Evolutionary conservation across 2,888 invertebrate genomes (phyloP).

Genomic region (Tetropium fuscum): DNA sequence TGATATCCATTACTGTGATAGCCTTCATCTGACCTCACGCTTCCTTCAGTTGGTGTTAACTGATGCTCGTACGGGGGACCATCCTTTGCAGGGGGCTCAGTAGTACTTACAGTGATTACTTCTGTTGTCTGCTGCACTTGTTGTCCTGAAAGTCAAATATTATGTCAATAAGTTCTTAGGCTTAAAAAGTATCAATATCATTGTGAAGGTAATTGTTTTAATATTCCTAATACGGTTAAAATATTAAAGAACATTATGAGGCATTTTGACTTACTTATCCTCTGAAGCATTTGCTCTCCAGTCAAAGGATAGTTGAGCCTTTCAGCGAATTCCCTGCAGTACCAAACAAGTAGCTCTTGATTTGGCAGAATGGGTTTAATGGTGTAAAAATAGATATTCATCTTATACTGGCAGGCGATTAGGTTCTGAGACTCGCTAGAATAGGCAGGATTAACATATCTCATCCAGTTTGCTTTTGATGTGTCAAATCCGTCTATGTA

Average conservation of each 20-base stretch:
- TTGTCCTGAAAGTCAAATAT: slow-evolving; percentile 61
- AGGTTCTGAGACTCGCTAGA: slow-evolving; percentile 94
- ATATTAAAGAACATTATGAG: no score
- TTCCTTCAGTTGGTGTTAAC: slow-evolving; percentile 86
- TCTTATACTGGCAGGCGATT: slow-evolving; percentile 97
- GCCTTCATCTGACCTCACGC: slow-evolving; percentile 92
- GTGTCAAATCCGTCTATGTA: slow-evolving; percentile 96
- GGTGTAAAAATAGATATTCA: slow-evolving; percentile 98
- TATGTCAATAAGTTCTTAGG: no score
- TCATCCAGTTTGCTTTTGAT: slow-evolving; percentile 98
- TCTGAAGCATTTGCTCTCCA: slow-evolving; percentile 78
- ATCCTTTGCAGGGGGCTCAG: slow-evolving; percentile 60
- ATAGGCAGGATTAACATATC: slow-evolving; percentile 96
- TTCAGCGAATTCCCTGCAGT: slow-evolving; percentile 96
- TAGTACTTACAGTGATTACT: slow-evolving; percentile 61
- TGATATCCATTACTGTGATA: slow-evolving; percentile 95
- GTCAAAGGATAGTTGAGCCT: slow-evolving; percentile 89
- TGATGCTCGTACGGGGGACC: slow-evolving; percentile 78
- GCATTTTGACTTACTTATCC: slow-evolving; percentile 75
- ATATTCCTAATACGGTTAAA: no score
- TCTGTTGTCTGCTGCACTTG: slow-evolving; percentile 69
- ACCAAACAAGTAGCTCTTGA: slow-evolving; percentile 98
- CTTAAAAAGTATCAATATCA: no score
- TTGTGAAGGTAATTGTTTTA: no score
- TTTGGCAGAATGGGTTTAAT: slow-evolving; percentile 93